Base-by-base conservation (phyloP, 2,797 vertebrate genomes). In the Nyctalus aviator region DNA sequence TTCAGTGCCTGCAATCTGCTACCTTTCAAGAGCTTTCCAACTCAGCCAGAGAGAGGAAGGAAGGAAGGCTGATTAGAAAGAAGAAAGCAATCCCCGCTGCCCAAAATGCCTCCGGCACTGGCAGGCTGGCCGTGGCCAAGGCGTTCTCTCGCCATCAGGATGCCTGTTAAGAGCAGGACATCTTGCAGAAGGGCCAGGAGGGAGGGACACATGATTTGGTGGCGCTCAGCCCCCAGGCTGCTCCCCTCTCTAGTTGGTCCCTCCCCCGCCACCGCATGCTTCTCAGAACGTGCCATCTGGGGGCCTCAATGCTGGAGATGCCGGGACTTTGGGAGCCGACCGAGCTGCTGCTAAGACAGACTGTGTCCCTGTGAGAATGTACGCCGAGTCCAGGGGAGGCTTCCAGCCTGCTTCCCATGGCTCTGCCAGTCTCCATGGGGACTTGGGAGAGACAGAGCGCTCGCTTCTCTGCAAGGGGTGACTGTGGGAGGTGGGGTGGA, bases 1-100 rank as follows among this genome's bases (percentile, higher is more conserved):
- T 94, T 95, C 95, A 3, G 94, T 83, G 95, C 95, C 79, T 85
- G 95, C 97, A 97, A 97, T 97, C 97, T 97, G 97, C 96, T 97
- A 81, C 85, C 95, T 95, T 96, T 96, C 97, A 86, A 87, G 92
- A 82, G 95, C 96, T 93, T 97, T 97, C 96, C 96, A 96, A 71
- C 93, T 92, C 94, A 73, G 95, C 91, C 93, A 21, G 85, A 84
- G 92, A 90, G 94, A 86, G 79, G 91, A 91, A 86, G 83, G 78
- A 71, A 90, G 76, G 90, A 48, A 71, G 55, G 53, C 62, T 78
- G 84, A 66, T 88, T 35, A 62, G 71, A 55, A 71, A 48, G 88
- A 84, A 90, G 95, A 50, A 71, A 69, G 84, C 64, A 50, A 53
- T 25, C 17, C 37, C 53, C 50, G 83, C 30, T 82, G 75, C 53